Percentiles rank a stretch among this genome's conserved stretches.
Conservation (phyloP, 2,113 vertebrate species). For the Australoheros scitulus region DNA sequence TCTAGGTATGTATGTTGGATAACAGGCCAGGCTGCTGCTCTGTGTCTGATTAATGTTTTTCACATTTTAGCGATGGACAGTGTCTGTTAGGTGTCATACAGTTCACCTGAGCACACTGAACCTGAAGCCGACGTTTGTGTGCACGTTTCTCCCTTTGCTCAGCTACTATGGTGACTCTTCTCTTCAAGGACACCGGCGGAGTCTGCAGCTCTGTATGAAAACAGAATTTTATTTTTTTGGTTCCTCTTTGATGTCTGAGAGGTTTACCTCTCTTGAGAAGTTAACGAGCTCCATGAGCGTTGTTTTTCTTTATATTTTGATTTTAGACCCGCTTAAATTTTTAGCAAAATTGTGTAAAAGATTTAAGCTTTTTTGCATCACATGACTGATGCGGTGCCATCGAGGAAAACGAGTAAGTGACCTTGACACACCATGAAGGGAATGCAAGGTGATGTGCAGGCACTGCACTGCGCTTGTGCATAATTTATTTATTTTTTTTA, state of each 20-base stretch:
- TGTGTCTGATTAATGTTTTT: background rate
- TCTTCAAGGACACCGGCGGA: constrained; percentile 63
- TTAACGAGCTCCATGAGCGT: background rate
- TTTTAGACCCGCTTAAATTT: background rate
- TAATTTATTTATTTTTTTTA: background rate
- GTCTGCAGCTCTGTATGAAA: constrained; percentile 8
- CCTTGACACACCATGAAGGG: constrained; percentile 9
- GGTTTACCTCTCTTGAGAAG: background rate
- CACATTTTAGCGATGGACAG: background rate
- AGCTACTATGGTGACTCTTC: constrained; percentile 55
- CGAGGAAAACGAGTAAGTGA: constrained; percentile 6
- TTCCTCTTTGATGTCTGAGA: background rate
- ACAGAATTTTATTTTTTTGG: fast-evolving
- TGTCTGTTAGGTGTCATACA: fast-evolving
- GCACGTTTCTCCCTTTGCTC: constrained; percentile 1
- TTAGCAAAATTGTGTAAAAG: background rate
- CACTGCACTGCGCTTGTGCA: background rate
- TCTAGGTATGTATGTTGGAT: background rate
- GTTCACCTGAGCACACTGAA: constrained; percentile 12
- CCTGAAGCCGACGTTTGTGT: background rate
- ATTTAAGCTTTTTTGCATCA: background rate
- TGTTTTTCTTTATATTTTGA: too few species aligned
- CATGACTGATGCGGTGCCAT: background rate
- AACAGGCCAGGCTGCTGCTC: background rate
- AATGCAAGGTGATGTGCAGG: background rate